Conservation (phyloP, 2,113 vertebrate species). For the Caloenas nicobarica region DNA sequence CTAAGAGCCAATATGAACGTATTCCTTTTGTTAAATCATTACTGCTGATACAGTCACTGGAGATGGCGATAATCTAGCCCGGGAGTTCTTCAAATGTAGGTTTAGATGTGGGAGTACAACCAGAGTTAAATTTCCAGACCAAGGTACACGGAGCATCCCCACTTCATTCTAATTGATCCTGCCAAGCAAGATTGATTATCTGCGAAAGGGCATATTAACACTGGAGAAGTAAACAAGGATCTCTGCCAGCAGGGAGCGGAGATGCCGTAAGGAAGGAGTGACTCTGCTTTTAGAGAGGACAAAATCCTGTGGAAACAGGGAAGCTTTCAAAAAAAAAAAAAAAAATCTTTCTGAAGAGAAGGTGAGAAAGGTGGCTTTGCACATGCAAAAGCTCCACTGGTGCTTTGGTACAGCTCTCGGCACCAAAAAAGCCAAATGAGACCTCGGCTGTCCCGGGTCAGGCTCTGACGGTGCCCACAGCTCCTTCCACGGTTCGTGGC, state of each 20-base stretch:
- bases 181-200: conserved; percentile 46
- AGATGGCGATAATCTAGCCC: background rate
- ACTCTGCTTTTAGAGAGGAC: background rate
- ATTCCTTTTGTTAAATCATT: background rate
- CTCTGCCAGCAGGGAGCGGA: background rate
- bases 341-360: background rate
- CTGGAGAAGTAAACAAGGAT: conserved; percentile 32
- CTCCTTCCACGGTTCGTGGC: background rate
- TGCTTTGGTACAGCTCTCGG: background rate
- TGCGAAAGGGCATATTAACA: conserved; percentile 16
- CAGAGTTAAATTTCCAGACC: background rate
- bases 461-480: accelerated
- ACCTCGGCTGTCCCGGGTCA: accelerated
- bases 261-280: background rate
- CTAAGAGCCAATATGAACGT: accelerated
- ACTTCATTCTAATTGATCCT: conserved; percentile 51
- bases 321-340: background rate
- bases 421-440: background rate
- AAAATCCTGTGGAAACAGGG: background rate
- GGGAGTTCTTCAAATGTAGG: accelerated
- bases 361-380: background rate
- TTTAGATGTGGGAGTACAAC: background rate
- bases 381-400: background rate
- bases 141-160: background rate
- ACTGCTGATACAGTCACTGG: background rate